Percentiles rank a stretch among this genome's conserved stretches.
phyloP scores from a whole-genome alignment of 2,797 vertebrate species.

The Gobio occitaniae region DNA sequence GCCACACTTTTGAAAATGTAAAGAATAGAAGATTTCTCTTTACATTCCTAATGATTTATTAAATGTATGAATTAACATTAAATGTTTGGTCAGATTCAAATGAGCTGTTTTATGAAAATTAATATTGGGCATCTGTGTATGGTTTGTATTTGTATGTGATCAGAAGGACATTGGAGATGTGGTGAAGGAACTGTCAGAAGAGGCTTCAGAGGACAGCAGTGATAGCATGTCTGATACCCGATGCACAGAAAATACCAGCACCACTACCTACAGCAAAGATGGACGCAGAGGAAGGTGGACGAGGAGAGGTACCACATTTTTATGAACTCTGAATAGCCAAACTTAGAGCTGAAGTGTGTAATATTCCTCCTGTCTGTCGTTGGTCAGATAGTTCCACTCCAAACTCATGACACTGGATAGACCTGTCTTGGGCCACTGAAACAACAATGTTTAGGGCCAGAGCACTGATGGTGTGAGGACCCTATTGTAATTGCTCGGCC shows the following conservation, averaged over 20 bases:
- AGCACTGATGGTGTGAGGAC: too few species aligned
- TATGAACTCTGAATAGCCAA: background rate
- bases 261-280: conserved; percentile 78
- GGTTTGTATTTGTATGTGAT: conserved; percentile 45
- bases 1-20: background rate
- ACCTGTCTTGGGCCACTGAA: background rate
- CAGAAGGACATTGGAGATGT: conserved; percentile 91
- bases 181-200: conserved; percentile 90
- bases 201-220: conserved; percentile 92
- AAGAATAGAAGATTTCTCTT: background rate
- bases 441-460: background rate
- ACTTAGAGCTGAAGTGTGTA: background rate
- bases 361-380: too few species aligned
- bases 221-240: conserved; percentile 88
- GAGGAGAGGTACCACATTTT: conserved; percentile 84
- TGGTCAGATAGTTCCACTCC: too few species aligned
- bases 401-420: too few species aligned
- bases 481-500: too few species aligned
- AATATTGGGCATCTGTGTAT: conserved; percentile 13
- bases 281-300: conserved; percentile 88
- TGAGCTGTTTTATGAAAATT: background rate
- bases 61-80: background rate
- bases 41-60: background rate
- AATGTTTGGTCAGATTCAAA: background rate
- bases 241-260: conserved; percentile 86